These are phyloP conservation scores for Chymomyza costata DNA, from an alignment of 1,140 invertebrate species.

Conservation along the genomic window DNA sequence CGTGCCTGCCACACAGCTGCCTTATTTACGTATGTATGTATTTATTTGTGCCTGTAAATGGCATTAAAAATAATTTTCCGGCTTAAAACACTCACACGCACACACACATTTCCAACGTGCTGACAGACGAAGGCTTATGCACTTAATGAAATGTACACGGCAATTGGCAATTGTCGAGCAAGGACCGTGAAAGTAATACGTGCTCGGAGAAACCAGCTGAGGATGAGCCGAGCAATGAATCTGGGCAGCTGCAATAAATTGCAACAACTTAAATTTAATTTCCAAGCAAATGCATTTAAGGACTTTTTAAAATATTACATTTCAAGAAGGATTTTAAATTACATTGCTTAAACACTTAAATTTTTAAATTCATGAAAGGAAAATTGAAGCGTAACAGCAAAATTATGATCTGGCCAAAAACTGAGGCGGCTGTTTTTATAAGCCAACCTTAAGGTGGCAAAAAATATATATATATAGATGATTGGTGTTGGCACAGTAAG, in stretches of 20 bases:
- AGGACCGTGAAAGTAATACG: constrained; percentile 14
- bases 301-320: no score
- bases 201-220: constrained; percentile 31
- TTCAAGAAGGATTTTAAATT: no score
- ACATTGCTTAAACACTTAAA: no score
- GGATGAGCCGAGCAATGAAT: constrained; percentile 24
- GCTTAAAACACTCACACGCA: constrained; percentile 50
- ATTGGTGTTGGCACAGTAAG: no score
- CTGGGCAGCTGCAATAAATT: constrained; percentile 44
- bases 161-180: constrained; percentile 52
- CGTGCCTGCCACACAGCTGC: constrained; percentile 43
- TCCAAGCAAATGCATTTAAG: constrained; percentile 47
- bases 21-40: constrained; percentile 66
- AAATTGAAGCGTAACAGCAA: no score
- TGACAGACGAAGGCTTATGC: constrained; percentile 68
- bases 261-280: constrained; percentile 58
- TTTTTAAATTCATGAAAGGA: no score
- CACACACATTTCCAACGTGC: constrained; percentile 31
- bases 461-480: no score
- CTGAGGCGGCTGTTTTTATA: no score
- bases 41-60: constrained; percentile 70
- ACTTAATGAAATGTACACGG: constrained; percentile 73
- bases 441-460: no score
- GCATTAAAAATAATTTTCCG: constrained; percentile 69
- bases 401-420: no score